Evolutionary conservation across 2,888 invertebrate species (phyloP), one percentile per base, ranked within the genome.

Genomic region (Lordiphosa fenestrarum): DNA sequence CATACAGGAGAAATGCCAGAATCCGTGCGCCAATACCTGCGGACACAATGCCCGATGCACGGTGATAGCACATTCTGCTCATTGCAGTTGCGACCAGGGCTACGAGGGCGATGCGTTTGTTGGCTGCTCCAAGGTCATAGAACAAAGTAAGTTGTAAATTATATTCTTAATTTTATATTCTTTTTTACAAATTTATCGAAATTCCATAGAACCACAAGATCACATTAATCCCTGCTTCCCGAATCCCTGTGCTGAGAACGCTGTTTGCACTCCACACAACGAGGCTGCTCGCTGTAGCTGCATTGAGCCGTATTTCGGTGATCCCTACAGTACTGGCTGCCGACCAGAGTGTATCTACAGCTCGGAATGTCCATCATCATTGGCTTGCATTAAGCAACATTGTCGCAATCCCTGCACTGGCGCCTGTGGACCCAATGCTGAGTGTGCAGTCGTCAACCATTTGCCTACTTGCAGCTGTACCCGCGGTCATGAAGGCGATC

Each of bases 361-460:
- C 87, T 92, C 95, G 0, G 96, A 96, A 83, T 96, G 96, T 87
- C 91, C 94, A 5, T 93, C 92, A 70, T 91, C 94, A 80, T 90
- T 95, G 64, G 93, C 95, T 36, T 96, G 96, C 86, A 91, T 96
- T 42, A 94, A 95, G 56, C 95, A 95, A 81, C 95, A 96, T 86
- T 96, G 96, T 73, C 91, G 95, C 75, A 94, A 96, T 90, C 96
- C 96, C 5, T 97, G 96, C 82, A 93, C 93, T 63, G 95, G 96
- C 53, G 91, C 95, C 50, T 97, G 97, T 84, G 96, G 96, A 4
- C 88, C 92, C 0, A 95, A 95, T 81, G 95, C 96, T 6, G 94
- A 95, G 88, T 97, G 97, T 85, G 91, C 91, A 33, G 95, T 96
- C 0, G 92, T 93, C 2, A 95, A 95, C 85, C 96, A 97, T 83